Evolutionary conservation across 1,140 invertebrate species (phyloP).

Genomic region (Lethrus apterus): DNA sequence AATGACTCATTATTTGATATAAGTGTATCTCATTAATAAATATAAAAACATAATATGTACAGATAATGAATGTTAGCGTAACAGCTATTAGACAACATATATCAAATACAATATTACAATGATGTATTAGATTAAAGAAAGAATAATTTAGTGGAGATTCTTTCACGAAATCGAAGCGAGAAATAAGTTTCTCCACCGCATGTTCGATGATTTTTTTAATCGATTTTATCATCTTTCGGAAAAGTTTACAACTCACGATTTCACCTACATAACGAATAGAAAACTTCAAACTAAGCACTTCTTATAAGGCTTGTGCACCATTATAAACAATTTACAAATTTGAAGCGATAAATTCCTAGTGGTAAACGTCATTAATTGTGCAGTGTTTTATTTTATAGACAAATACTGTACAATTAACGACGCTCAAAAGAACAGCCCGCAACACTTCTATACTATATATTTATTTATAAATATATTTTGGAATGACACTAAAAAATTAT

Average conservation of each 20-base stretch:
- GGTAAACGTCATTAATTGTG: too few species aligned
- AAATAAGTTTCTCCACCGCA: too few species aligned
- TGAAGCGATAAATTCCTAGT: slow-evolving; percentile 10
- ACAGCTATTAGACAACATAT: slow-evolving; percentile 22
- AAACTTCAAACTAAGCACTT: slow-evolving; percentile 14
- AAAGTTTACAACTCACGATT: neutral
- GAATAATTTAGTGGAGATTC: slow-evolving; percentile 2
- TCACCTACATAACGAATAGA: neutral
- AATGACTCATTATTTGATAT: slow-evolving; percentile 19
- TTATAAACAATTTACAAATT: slow-evolving; percentile 14
- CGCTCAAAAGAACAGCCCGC: slow-evolving; percentile 29
- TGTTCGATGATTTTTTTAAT: neutral
- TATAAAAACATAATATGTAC: slow-evolving; percentile 43
- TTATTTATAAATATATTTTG: slow-evolving; percentile 31
- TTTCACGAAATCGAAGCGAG: too few species aligned
- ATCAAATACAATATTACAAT: slow-evolving; percentile 17
- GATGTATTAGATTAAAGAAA: slow-evolving; percentile 14
- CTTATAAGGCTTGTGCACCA: slow-evolving; percentile 17
- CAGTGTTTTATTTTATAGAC: too few species aligned
- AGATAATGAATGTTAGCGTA: slow-evolving; percentile 35
- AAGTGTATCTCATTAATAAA: slow-evolving; percentile 40
- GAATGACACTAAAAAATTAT: slow-evolving; percentile 38
- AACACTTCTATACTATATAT: slow-evolving; percentile 31
- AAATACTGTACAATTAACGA: too few species aligned
- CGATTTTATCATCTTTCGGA: neutral